A percentile compares a stretch with the other conserved stretches of the same genome.
These are phyloP conservation scores for Dermolepida albohirtum DNA, from an alignment of 2,888 invertebrate species.

Conservation along the genomic window DNA sequence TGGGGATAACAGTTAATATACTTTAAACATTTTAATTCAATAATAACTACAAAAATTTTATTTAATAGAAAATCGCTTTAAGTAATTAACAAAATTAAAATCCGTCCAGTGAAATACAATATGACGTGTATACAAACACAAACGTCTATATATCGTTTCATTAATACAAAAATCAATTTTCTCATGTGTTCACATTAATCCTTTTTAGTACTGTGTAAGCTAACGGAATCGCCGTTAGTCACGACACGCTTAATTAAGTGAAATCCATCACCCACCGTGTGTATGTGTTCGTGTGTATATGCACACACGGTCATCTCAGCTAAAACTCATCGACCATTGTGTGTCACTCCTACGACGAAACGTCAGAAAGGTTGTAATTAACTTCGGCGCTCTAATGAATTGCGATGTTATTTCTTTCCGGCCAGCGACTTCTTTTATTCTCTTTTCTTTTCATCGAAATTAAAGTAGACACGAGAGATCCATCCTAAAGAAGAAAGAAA, in stretches of 20 bases:
- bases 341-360: slow-evolving; percentile 2
- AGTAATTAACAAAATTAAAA: too few relatives aligned
- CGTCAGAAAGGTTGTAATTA: slow-evolving; percentile 26
- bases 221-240: slow-evolving; percentile 20
- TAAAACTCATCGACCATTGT: background rate
- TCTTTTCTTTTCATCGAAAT: slow-evolving; percentile 3
- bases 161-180: slow-evolving; percentile 30
- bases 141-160: slow-evolving; percentile 20
- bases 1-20: too few relatives aligned
- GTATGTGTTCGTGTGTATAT: background rate
- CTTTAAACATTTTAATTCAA: too few relatives aligned
- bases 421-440: slow-evolving; percentile 18
- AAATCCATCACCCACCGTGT: slow-evolving; percentile 17
- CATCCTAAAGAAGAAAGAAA: slow-evolving; percentile 7
- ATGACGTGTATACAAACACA: background rate
- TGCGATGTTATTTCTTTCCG: slow-evolving; percentile 29
- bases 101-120: background rate
- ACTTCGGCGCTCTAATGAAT: slow-evolving; percentile 33
- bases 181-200: slow-evolving; percentile 28
- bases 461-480: background rate
- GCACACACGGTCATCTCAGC: slow-evolving; percentile 9
- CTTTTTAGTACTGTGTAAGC: slow-evolving; percentile 33
- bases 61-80: too few relatives aligned
- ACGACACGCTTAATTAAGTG: slow-evolving; percentile 27
- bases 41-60: too few relatives aligned